A percentile compares a stretch with the other conserved stretches of the same genome.
phyloP scores from a whole-genome alignment of 2,888 invertebrate genomes.

The Microctonus aethiopoides region DNA sequence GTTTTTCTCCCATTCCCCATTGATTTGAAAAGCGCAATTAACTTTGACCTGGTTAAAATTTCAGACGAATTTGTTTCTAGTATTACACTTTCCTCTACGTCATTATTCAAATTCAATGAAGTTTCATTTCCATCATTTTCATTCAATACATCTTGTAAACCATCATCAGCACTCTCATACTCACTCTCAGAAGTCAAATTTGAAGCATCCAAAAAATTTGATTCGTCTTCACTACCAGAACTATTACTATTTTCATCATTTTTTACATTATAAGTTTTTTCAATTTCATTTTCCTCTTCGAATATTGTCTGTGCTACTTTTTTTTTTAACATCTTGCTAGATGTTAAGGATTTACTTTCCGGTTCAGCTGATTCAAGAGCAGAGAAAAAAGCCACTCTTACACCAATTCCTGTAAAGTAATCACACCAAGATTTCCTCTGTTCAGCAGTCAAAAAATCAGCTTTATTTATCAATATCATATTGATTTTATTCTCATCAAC shows the following conservation, averaged over 20 bases:
- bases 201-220: constrained; percentile 43
- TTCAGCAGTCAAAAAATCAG: constrained; percentile 85
- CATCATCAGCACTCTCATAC: constrained; percentile 50
- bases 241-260: constrained; percentile 49
- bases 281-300: constrained; percentile 47
- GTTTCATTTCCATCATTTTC: constrained; percentile 38
- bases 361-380: constrained; percentile 73
- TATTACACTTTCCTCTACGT: constrained; percentile 46
- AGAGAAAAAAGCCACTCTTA: constrained; percentile 91
- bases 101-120: constrained; percentile 54
- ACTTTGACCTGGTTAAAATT: constrained; percentile 75
- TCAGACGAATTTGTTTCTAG: constrained; percentile 69
- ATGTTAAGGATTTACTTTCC: constrained; percentile 36
- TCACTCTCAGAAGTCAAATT: constrained; percentile 48
- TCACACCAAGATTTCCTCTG: constrained; percentile 88
- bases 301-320: constrained; percentile 37
- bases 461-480: constrained; percentile 93
- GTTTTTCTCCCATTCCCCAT: constrained; percentile 70
- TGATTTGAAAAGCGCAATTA: constrained; percentile 78
- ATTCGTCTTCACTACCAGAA: constrained; percentile 38
- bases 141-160: background rate
- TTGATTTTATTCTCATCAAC: constrained; percentile 78
- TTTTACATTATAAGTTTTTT: constrained; percentile 41
- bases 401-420: constrained; percentile 79
- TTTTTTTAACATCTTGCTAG: constrained; percentile 47